phyloP scores from a whole-genome alignment of 2,888 invertebrate genomes.

The Perizoma affinitatum region DNA sequence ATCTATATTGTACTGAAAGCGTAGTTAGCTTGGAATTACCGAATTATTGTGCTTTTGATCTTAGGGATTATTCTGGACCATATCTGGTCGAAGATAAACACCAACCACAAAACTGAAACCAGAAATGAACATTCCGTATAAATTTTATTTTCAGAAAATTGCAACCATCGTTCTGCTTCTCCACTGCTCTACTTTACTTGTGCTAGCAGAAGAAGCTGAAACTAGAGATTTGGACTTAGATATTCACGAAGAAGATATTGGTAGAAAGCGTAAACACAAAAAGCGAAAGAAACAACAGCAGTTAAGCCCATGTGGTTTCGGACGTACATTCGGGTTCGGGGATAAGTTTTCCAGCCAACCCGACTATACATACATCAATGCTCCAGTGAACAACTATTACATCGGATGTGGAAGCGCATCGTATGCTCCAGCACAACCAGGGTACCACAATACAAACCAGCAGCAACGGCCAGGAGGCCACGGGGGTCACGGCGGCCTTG shows the following conservation, averaged over 20 bases:
- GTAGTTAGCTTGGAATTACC: too few relatives aligned
- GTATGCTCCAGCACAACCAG: slow-evolving; percentile 38
- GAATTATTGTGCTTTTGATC: too few relatives aligned
- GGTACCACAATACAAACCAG: slow-evolving; percentile 39
- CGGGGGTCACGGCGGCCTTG: slow-evolving; percentile 40
- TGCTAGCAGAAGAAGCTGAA: slow-evolving; percentile 48
- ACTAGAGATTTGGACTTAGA: slow-evolving; percentile 55
- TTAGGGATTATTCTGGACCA: too few relatives aligned
- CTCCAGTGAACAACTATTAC: slow-evolving; percentile 74
- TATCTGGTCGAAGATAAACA: too few relatives aligned
- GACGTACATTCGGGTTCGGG: slow-evolving; percentile 52
- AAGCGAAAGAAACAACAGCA: slow-evolving; percentile 66
- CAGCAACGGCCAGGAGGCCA: slow-evolving; percentile 45
- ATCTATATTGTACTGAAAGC: too few relatives aligned
- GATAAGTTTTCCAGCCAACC: slow-evolving; percentile 60
- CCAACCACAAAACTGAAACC: too few relatives aligned
- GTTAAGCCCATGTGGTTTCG: slow-evolving; percentile 57
- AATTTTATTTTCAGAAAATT: slow-evolving; percentile 51
- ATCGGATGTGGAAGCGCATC: slow-evolving; percentile 62
- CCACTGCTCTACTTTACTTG: slow-evolving; percentile 43
- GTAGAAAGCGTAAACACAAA: slow-evolving; percentile 58
- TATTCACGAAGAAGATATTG: slow-evolving; percentile 57
- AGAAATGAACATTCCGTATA: neutral
- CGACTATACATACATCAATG: slow-evolving; percentile 69
- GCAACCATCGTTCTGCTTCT: slow-evolving; percentile 51